Evolutionary conservation across 2,113 vertebrate genomes (phyloP).

Genomic region (Morone chrysops): DNA sequence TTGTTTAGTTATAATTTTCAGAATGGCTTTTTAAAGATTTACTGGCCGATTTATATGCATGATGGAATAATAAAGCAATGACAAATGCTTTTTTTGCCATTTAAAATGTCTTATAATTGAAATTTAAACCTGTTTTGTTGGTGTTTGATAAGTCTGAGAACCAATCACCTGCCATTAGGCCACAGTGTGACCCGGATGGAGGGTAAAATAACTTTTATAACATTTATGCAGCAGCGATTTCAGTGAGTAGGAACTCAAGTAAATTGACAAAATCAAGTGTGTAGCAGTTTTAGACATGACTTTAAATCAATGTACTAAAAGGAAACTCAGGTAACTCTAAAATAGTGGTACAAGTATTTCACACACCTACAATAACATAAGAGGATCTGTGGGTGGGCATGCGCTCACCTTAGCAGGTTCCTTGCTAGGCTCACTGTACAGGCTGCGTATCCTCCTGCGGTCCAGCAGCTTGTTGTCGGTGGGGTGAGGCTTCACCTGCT

Average conservation of each 20-base stretch:
- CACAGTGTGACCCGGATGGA: not conserved
- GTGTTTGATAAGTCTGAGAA: not conserved
- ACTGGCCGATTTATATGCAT: not conserved
- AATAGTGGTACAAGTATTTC: not conserved
- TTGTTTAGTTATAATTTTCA: not conserved
- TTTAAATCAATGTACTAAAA: not conserved
- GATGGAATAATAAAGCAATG: not conserved
- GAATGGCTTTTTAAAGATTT: not conserved
- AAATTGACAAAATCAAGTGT: not conserved
- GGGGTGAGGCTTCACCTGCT: slow-evolving; percentile 87
- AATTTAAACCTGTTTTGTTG: not conserved
- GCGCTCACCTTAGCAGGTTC: slow-evolving; percentile 91
- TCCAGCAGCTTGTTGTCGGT: slow-evolving; percentile 92
- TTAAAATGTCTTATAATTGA: not conserved
- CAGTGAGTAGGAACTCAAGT: not conserved
- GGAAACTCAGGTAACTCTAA: not conserved
- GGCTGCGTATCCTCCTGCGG: slow-evolving; percentile 95
- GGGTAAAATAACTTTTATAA: not conserved
- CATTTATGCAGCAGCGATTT: not conserved
- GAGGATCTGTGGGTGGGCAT: not conserved
- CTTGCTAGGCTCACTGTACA: slow-evolving; percentile 93
- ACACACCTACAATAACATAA: not conserved
- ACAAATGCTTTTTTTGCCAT: not conserved
- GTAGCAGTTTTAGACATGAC: not conserved
- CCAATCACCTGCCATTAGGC: not conserved